Evolutionary conservation across 2,797 vertebrate species (phyloP).

Genomic region (Acomys russatus): DNA sequence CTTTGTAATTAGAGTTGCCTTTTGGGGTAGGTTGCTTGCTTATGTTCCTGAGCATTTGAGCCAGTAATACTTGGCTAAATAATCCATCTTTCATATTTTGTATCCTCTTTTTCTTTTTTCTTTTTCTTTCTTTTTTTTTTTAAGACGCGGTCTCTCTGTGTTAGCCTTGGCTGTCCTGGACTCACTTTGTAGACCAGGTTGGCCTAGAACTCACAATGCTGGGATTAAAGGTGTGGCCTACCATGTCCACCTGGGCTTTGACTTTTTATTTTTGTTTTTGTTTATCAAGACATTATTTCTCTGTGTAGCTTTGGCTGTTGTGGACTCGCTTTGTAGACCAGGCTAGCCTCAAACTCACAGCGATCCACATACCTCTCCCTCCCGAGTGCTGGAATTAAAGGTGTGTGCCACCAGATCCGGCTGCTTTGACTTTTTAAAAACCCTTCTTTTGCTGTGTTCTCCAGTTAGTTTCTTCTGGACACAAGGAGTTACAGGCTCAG

Average conservation of each 20-base stretch:
- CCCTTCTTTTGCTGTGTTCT: background rate
- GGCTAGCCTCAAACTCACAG: background rate
- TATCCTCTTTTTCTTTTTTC: background rate
- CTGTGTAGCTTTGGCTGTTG: background rate
- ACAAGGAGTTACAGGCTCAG: background rate
- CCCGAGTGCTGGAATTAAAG: background rate
- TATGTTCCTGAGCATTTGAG: slow-evolving; percentile 14
- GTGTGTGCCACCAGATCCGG: too few relatives aligned
- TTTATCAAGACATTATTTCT: background rate
- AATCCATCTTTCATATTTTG: background rate
- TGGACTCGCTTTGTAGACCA: background rate
- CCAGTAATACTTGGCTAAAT: slow-evolving; percentile 8
- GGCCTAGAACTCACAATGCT: background rate
- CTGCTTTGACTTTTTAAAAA: background rate
- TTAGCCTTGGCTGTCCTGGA: background rate
- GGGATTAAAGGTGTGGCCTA: background rate
- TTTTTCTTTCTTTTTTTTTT: background rate
- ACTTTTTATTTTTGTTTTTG: background rate
- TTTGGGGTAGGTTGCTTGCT: slow-evolving; percentile 30
- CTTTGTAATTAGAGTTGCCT: background rate
- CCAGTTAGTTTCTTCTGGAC: background rate
- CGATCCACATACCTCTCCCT: background rate
- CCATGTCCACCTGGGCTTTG: background rate
- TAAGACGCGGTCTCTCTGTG: too few relatives aligned
- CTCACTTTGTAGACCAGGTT: background rate